Conservation (phyloP, 2,797 vertebrate species). For the Neosilurus hyrtlii region DNA sequence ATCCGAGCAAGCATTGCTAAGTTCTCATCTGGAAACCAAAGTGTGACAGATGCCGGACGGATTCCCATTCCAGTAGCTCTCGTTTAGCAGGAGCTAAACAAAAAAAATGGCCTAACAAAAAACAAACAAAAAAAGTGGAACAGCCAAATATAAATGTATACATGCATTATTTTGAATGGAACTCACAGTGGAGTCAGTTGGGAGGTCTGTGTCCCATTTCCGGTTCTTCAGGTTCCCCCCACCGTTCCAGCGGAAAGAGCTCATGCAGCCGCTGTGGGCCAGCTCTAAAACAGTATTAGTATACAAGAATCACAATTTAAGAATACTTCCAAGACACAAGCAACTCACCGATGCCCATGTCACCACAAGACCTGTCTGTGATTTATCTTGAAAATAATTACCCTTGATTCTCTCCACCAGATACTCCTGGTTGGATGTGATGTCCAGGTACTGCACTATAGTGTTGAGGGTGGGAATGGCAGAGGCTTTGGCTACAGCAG, state of each 20-base stretch:
- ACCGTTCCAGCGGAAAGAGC: conserved; percentile 92
- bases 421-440: conserved; percentile 93
- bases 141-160: background rate
- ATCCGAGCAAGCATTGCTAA: too few species aligned
- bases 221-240: conserved; percentile 91
- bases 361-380: background rate
- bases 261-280: conserved; percentile 97
- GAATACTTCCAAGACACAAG: background rate
- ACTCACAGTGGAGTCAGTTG: conserved; percentile 91
- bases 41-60: too few species aligned
- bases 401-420: conserved; percentile 91
- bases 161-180: background rate
- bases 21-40: too few species aligned
- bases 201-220: conserved; percentile 97
- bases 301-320: background rate
- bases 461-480: conserved; percentile 87
- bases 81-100: too few species aligned
- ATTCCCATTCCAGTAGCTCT: too few species aligned
- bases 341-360: background rate
- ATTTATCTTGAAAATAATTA: conserved; percentile 48
- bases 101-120: too few species aligned
- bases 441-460: conserved; percentile 91
- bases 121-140: background rate
- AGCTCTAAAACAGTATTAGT: conserved; percentile 74
- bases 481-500: conserved; percentile 87